Evolutionary conservation across 2,797 vertebrate species (phyloP), one percentile per base, ranked within the genome.

Genomic region (Poecilia velifera): DNA sequence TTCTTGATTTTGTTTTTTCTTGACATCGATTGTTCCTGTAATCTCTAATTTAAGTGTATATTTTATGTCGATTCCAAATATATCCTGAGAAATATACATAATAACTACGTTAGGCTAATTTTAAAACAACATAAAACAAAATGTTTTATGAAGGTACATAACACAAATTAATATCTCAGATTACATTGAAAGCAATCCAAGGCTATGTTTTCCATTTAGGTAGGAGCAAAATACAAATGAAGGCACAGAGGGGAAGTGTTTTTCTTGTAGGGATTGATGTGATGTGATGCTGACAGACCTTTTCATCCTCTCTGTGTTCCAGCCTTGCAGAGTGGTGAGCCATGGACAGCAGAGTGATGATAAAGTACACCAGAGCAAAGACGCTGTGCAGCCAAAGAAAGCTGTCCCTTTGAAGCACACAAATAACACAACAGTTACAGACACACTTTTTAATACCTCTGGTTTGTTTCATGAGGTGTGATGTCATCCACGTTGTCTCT

Each of bases 381-480:
- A 97, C 85, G 91, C 98, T 97, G 86, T 99, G 98, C 76, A 99
- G 92, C 98, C 98, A 99, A 83, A 99, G 95, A 73, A 98, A 94
- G 62, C 87, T 95, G 88, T 97, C 96, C 91, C 98, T 99, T 84
- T 2, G 71, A 47, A 71, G 70, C 68, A 89, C 72, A 88, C 82
- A 31, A 78, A 9, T 68, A 73, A 41, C 45, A 74, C 72, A 73
- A 66, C 25, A 80, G 73, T 73, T 6, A 28, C 31, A 57, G 16
- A 20, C 12, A 28, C 12, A 8, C 6, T 41, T 72, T 76, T 59
- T 55, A 64, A 76, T 25, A 0, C 64, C 16, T 86, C 88, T 86
- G 88, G 71, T 71, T 75, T 74, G 31, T 79, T 82, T 91, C 80
- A 81, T 25, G 28, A 77, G 16, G 79, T 81, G 22, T 84, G 75